Base-by-base conservation (phyloP, 2,888 invertebrate species). In the Caenorhabditis parvicauda region DNA sequence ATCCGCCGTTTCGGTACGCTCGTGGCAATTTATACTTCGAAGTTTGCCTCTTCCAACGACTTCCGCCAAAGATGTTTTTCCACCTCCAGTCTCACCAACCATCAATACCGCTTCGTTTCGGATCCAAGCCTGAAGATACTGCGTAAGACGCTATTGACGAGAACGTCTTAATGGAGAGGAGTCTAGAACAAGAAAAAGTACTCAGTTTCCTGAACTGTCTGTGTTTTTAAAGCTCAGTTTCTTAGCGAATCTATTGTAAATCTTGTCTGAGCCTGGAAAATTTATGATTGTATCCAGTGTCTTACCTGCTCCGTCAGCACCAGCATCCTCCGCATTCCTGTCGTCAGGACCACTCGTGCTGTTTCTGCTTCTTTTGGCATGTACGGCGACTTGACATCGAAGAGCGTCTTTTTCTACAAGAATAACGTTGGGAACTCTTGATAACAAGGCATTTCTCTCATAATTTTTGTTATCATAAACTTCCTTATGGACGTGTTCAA, bases 1-100 rank as follows among this genome's bases (percentile, higher is more conserved):
- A 82, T 99, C 98, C 0, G 95, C 89, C 69, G 94, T 92, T 83
- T 99, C 99, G 0, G 95, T 93, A 80, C 98, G 92, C 89, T 96
- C 91, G 80, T 99, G 98, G 83, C 98, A 99, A 83, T 96, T 99
- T 37, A 90, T 88, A 52, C 88, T 85, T 37, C 96, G 84, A 51
- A 87, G 83, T 51, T 87, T 87, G 1, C 85, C 82, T 60, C 86
- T 87, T 50, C 89, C 84, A 27, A 87, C 86, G 4, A 93, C 50
- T 54, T 76, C 68, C 2, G 74, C 73, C 19, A 75, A 57, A 14
- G 68, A 67, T 5, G 77, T 77, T 51, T 78, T 79, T 55, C 78
- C 80, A n/a, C 74, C 72, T 9, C 86, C 98, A 1, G 98, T 99
- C 81, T 95, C 94, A 9, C 98, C 98, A 0, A 99, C 92, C 39